A percentile compares a stretch with the other conserved stretches of the same genome.
Evolutionary conservation across 2,797 vertebrate genomes (phyloP).

Genomic region (Myiotriccus ornatus): DNA sequence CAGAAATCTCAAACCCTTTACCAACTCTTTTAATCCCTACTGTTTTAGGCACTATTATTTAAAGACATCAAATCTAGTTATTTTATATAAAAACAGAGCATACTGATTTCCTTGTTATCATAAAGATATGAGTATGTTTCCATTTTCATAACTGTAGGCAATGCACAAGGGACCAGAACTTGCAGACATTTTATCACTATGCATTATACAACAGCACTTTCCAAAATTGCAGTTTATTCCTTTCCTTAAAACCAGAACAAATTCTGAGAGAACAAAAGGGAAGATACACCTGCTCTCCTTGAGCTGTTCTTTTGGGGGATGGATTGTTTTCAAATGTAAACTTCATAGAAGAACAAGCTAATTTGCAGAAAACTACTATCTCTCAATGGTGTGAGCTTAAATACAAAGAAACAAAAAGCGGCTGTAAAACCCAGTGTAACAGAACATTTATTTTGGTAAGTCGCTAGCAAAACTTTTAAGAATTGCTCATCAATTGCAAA

Average conservation of each 20-base stretch:
- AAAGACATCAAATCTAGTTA: background rate
- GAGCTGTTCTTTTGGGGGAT: background rate
- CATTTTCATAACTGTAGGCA: background rate
- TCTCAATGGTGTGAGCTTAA: background rate
- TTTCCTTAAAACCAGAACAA: background rate
- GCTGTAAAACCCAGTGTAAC: accelerated
- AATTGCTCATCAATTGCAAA: background rate
- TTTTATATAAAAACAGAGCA: background rate
- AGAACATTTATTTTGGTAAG: background rate
- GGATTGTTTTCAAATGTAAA: background rate
- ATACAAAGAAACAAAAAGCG: background rate
- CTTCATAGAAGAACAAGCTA: background rate
- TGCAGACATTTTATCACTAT: background rate
- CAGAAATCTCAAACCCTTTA: background rate
- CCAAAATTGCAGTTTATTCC: background rate
- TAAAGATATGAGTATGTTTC: background rate
- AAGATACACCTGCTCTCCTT: background rate
- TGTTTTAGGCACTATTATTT: background rate
- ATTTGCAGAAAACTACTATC: background rate
- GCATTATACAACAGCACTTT: background rate
- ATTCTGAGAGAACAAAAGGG: background rate
- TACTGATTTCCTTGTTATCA: background rate
- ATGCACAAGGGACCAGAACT: background rate
- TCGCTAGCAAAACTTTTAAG: background rate
- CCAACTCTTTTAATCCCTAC: background rate